phyloP scores from a whole-genome alignment of 2,113 vertebrate species.

The Hassar affinis region DNA sequence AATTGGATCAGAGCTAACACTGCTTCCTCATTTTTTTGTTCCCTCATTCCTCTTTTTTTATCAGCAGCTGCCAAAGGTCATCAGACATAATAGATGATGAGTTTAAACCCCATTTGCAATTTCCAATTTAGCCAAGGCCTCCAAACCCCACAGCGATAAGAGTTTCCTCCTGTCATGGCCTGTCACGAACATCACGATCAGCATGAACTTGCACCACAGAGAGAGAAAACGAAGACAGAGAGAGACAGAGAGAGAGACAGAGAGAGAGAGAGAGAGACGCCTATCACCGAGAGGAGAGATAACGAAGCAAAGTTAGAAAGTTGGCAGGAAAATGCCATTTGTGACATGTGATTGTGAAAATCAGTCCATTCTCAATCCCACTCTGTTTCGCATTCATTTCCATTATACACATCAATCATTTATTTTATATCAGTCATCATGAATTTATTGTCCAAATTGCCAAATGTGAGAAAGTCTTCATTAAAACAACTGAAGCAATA shows the following conservation, averaged over 20 bases:
- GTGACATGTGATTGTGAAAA: conserved; percentile 2
- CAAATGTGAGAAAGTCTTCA: conserved; percentile 5
- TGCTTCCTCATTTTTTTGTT: conserved; percentile 67
- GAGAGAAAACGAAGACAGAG: neutral
- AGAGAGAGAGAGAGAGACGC: conserved; percentile 68
- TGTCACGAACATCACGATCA: conserved; percentile 94
- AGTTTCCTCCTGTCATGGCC: conserved; percentile 89
- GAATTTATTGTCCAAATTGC: conserved; percentile 11
- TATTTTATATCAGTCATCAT: conserved; percentile 4
- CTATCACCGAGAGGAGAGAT: conserved; percentile 83
- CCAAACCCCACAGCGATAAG: conserved; percentile 88
- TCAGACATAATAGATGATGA: conserved; percentile 97
- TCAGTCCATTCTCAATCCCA: neutral
- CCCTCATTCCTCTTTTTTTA: conserved; percentile 74
- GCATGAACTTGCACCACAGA: conserved; percentile 73
- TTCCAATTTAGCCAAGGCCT: conserved; percentile 93
- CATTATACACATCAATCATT: conserved; percentile 10
- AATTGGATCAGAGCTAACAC: conserved; percentile 96
- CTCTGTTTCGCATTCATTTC: neutral
- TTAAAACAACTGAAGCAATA: conserved; percentile 25
- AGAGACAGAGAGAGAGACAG: conserved; percentile 15
- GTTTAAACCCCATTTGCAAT: conserved; percentile 97
- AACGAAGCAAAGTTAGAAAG: conserved; percentile 55
- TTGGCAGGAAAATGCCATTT: conserved; percentile 13
- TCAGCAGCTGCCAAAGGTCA: conserved; percentile 96